phyloP scores from a whole-genome alignment of 2,113 vertebrate species.

The Xenopus laevis region DNA sequence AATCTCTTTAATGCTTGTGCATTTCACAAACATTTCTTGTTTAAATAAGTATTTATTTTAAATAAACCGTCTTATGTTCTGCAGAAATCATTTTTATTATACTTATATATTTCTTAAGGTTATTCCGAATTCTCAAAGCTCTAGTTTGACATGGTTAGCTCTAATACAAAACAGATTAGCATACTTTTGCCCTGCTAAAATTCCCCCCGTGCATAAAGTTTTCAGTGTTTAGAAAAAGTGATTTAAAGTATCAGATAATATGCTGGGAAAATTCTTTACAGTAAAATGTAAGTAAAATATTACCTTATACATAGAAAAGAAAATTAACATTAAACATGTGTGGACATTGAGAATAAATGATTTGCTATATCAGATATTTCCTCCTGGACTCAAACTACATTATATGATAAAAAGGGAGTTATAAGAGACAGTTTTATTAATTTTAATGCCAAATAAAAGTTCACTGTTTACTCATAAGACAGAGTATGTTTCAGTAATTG shows the following conservation, averaged over 20 bases:
- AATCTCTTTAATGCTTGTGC: too few relatives aligned
- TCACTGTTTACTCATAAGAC: neutral
- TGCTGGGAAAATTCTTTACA: constrained; percentile 22
- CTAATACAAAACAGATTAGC: constrained; percentile 37
- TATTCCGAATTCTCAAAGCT: constrained; percentile 17
- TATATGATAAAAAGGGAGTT: constrained; percentile 24
- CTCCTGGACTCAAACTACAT: constrained; percentile 22
- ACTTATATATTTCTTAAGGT: neutral
- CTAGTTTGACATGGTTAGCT: constrained; percentile 4
- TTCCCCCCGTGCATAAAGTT: constrained; percentile 30
- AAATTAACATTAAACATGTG: constrained; percentile 37
- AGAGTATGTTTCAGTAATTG: neutral
- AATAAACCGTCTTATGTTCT: neutral
- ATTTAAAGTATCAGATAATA: constrained; percentile 34
- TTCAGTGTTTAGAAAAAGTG: constrained; percentile 35
- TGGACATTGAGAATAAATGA: constrained; percentile 32
- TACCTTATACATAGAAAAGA: constrained; percentile 24
- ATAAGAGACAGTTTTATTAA: constrained; percentile 29
- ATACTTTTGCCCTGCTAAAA: constrained; percentile 10
- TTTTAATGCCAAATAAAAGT: neutral
- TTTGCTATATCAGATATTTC: constrained; percentile 38
- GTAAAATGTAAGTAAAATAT: constrained; percentile 43
- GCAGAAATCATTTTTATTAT: neutral
- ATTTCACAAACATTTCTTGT: too few relatives aligned
- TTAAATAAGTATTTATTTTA: too few relatives aligned